Base-by-base conservation (phyloP, 2,113 vertebrate species). In the Butorides virescens region DNA sequence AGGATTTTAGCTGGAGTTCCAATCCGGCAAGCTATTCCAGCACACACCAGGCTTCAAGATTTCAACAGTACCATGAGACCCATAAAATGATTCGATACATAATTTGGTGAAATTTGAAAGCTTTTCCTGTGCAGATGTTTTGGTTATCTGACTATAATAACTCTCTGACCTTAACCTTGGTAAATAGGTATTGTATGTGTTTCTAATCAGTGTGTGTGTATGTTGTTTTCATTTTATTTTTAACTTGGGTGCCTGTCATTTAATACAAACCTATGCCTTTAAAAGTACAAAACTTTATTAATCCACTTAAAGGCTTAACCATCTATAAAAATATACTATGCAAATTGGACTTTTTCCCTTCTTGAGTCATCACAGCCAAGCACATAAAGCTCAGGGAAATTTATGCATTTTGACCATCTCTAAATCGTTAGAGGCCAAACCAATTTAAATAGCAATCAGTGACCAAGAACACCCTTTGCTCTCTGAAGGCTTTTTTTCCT, bases 371-470 rank as follows among this genome's bases (percentile, higher is more conserved):
- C 62, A 62, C 25, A 65, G 59, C 77, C 70, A 95, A 95, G 42
- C 66, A 66, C 74, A 75, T 66, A 93, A 89, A 95, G 39, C 86
- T 94, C 3, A 9, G 59, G 77, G 36, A 94, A 96, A 97, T 95
- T 91, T 92, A 95, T 91, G 84, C 77, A 76, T 96, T 94, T 92
- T 88, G 89, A 79, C 94, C 86, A 88, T 94, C 92, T 90, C 77
- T 95, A 94, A 96, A 91, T 94, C 0, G 1, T 92, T 95, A 93
- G 95, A 97, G 94, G 94, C 87, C 89, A 95, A 95, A 95, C 84
- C 91, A 97, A 95, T 95, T 96, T 96, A 95, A 96, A 97, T 74
- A 95, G 89, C 90, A 95, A 92, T 97, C 96, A 96, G 74, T 97
- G 95, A 96, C 94, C 96, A 97, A 91, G 95, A 95, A 91, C 87